phyloP scores from a whole-genome alignment of 1,140 invertebrate species.

The Centruroides sculpturatus region DNA sequence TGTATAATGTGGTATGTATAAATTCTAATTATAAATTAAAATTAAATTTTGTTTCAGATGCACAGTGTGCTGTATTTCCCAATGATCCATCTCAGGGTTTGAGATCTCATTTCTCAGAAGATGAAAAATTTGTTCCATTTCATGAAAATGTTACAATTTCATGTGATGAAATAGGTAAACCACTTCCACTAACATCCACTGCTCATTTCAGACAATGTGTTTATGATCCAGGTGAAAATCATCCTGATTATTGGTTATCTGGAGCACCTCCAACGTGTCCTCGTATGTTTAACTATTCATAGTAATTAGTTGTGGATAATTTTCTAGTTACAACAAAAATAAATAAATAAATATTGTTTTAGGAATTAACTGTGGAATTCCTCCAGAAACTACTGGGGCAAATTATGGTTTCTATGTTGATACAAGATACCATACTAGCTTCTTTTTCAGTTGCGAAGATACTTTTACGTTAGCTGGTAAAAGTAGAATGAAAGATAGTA shows the following conservation, averaged over 20 bases:
- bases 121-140: constrained; percentile 69
- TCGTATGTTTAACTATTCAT: constrained; percentile 15
- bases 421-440: constrained; percentile 77
- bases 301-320: background rate
- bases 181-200: constrained; percentile 59
- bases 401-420: constrained; percentile 71
- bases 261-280: constrained; percentile 71
- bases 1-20: too few species aligned
- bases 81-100: constrained; percentile 77
- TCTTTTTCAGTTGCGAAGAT: constrained; percentile 92
- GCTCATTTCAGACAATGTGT: constrained; percentile 82
- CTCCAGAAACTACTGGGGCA: constrained; percentile 75
- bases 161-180: constrained; percentile 58
- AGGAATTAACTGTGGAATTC: constrained; percentile 69
- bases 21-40: too few species aligned
- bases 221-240: constrained; percentile 80
- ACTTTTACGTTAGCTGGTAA: constrained; percentile 88
- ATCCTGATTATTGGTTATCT: constrained; percentile 83
- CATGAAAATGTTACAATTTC: constrained; percentile 75
- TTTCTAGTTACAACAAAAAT: background rate
- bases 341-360: background rate
- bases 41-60: constrained; percentile 42
- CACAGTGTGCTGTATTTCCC: constrained; percentile 73
- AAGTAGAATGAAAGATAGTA: constrained; percentile 76
- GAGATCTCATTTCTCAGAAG: constrained; percentile 47